phyloP scores from a whole-genome alignment of 35 echinoderm and acorn worm species.

The Nesometra sesokonis region DNA sequence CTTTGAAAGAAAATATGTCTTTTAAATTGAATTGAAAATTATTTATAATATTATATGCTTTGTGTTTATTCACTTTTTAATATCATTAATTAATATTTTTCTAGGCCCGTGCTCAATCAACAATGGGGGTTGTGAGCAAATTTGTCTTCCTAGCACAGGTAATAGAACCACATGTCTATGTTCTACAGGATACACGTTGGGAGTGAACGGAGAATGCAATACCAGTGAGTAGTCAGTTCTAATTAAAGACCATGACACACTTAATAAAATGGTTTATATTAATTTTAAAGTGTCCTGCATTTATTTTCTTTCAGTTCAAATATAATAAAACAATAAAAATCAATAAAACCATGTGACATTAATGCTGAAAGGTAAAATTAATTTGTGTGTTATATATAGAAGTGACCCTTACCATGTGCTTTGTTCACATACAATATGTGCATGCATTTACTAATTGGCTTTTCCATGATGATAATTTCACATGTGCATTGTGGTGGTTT shows the following conservation, averaged over 20 bases:
- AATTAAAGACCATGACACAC: not conserved
- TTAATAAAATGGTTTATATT: not conserved
- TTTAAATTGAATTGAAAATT: not conserved
- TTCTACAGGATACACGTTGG: conserved; percentile 35
- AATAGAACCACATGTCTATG: conserved; percentile 43
- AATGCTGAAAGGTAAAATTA: no score
- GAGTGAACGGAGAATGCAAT: conserved; percentile 25
- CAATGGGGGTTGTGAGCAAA: conserved; percentile 69
- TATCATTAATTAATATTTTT: not conserved
- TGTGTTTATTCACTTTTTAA: no score
- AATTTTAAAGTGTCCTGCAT: not conserved
- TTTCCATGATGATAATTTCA: no score
- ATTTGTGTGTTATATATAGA: no score
- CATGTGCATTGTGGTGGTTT: no score
- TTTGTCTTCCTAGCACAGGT: conserved; percentile 44
- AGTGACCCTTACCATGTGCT: no score
- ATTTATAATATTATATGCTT: no score
- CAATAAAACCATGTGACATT: no score
- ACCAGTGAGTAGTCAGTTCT: not conserved
- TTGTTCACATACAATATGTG: no score
- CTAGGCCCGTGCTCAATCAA: conserved; percentile 54
- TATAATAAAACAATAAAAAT: no score
- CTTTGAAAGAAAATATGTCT: no score
- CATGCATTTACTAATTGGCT: no score
- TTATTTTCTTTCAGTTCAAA: not conserved